Conservation (phyloP, 2,888 invertebrate species). For the Nasonovia ribisnigri region DNA sequence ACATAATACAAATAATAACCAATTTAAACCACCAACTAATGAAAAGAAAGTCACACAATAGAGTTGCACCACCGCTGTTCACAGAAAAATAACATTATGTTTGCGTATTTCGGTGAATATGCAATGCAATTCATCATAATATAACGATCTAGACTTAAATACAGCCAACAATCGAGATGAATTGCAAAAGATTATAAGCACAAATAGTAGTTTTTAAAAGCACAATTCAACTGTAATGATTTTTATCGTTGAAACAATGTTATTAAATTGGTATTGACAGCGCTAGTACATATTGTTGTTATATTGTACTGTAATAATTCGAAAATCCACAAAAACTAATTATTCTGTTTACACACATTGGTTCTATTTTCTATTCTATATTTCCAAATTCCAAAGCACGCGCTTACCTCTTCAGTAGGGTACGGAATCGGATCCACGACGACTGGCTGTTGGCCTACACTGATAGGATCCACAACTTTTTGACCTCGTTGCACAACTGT, state of each 20-base stretch:
- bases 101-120: background rate
- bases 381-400: background rate
- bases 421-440: background rate
- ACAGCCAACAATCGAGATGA: background rate
- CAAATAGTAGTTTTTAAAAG: background rate
- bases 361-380: background rate
- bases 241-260: background rate
- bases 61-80: background rate
- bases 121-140: background rate
- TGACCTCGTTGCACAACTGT: slow-evolving; percentile 2
- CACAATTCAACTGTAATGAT: background rate
- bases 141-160: background rate
- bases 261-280: background rate
- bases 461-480: background rate
- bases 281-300: background rate
- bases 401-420: background rate
- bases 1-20: background rate
- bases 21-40: background rate
- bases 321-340: background rate
- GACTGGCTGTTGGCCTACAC: background rate
- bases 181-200: background rate
- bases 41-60: background rate
- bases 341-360: background rate
- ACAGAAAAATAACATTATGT: background rate
- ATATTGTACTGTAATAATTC: background rate